A percentile compares a stretch with the other conserved stretches of the same genome.
These are phyloP conservation scores for Macrostomum lignano DNA, from an alignment of 1,140 invertebrate species.

Conservation along the genomic window DNA sequence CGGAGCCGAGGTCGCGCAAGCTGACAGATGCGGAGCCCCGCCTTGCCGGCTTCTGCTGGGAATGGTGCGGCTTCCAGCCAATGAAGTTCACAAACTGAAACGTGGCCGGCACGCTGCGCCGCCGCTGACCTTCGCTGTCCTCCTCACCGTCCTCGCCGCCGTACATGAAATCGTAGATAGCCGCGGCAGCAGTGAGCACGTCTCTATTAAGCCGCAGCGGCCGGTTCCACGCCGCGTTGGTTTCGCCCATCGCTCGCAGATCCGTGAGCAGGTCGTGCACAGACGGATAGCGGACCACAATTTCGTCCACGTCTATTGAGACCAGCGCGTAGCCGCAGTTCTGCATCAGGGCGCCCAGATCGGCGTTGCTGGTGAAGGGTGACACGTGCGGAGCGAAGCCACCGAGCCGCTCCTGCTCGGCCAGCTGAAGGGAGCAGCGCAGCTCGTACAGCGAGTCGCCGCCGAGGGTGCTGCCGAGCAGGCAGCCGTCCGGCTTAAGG, in stretches of 20 bases:
- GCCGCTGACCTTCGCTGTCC: neutral
- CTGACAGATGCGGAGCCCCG: too few species aligned
- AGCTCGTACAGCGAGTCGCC: constrained; percentile 77
- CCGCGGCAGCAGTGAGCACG: constrained; percentile 1
- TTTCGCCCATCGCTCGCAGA: constrained; percentile 2
- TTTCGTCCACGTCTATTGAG: constrained; percentile 4
- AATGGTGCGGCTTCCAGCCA: constrained; percentile 4
- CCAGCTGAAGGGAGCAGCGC: constrained; percentile 59
- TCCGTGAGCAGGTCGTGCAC: constrained; percentile 4
- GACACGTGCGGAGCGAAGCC: constrained; percentile 73
- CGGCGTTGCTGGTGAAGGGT: constrained; percentile 53
- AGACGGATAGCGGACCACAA: constrained; percentile 2
- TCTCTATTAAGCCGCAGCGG: neutral
- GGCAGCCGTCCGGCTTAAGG: constrained; percentile 63
- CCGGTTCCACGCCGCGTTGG: neutral
- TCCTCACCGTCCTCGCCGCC: neutral
- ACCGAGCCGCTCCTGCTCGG: constrained; percentile 50
- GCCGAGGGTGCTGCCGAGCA: constrained; percentile 76
- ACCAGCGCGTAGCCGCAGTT: constrained; percentile 67
- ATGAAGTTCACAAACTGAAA: constrained; percentile 5
- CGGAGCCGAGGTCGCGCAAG: too few species aligned
- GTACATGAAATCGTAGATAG: constrained; percentile 5
- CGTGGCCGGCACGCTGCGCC: constrained; percentile 1
- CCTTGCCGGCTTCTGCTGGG: too few species aligned
- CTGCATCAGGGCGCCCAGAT: constrained; percentile 48